Conservation (phyloP, 2,888 invertebrate species). For the Minunthozetes semirufus region DNA sequence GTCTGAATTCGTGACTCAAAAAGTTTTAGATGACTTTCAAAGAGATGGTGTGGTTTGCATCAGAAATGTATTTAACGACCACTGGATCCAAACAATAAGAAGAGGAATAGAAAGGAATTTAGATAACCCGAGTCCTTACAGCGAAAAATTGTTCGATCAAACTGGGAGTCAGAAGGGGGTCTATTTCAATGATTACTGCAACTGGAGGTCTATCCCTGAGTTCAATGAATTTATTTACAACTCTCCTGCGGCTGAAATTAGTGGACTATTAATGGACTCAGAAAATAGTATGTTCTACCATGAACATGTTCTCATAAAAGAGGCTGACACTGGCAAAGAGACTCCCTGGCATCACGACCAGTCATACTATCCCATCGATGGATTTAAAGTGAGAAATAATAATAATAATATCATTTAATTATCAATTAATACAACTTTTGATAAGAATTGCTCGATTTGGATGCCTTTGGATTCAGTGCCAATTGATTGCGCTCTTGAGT, state of each 20-base stretch:
- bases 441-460: slow-evolving; percentile 46
- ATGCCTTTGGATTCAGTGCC: slow-evolving; percentile 46
- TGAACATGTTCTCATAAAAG: slow-evolving; percentile 46
- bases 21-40: slow-evolving; percentile 40
- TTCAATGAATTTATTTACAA: slow-evolving; percentile 44
- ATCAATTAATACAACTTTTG: slow-evolving; percentile 1
- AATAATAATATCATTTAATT: neutral
- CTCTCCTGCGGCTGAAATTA: slow-evolving; percentile 45
- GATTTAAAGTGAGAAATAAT: slow-evolving; percentile 42
- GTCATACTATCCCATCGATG: slow-evolving; percentile 46
- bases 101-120: slow-evolving; percentile 44
- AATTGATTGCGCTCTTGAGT: slow-evolving; percentile 43
- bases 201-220: slow-evolving; percentile 45
- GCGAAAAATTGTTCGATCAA: slow-evolving; percentile 42
- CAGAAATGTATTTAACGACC: slow-evolving; percentile 42
- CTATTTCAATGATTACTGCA: slow-evolving; percentile 47
- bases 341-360: slow-evolving; percentile 48
- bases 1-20: slow-evolving; percentile 45
- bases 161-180: slow-evolving; percentile 39
- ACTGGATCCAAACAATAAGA: slow-evolving; percentile 44
- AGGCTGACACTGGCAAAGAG: slow-evolving; percentile 44
- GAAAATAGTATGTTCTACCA: slow-evolving; percentile 44
- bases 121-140: slow-evolving; percentile 42
- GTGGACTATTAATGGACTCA: slow-evolving; percentile 43
- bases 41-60: slow-evolving; percentile 45